Evolutionary conservation across 2,888 invertebrate genomes (phyloP).

Genomic region (Pinctada fucata): DNA sequence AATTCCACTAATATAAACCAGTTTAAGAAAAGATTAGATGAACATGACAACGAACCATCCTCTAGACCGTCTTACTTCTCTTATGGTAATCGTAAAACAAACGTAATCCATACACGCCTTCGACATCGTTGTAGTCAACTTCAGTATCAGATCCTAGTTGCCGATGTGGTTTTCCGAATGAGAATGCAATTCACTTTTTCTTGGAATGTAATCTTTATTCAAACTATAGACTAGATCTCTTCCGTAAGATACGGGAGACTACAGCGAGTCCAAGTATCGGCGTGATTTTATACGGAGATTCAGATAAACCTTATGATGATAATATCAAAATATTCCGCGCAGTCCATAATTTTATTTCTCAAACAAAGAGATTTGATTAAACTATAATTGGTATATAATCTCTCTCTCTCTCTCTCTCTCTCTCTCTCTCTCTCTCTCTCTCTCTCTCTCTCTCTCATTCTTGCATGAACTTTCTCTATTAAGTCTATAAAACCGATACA

Average conservation of each 20-base stretch:
- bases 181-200: not conserved
- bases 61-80: not conserved
- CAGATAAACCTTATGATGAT: not conserved
- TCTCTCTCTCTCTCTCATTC: constrained; percentile 1
- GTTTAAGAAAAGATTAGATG: not conserved
- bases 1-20: not conserved
- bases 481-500: too few relatives aligned
- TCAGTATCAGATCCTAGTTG: not conserved
- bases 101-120: constrained; percentile 10
- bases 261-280: not conserved
- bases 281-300: not conserved
- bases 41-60: not conserved
- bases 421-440: constrained; percentile 2
- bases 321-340: too few relatives aligned
- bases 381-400: too few relatives aligned
- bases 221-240: too few relatives aligned
- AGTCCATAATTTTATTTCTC: too few relatives aligned
- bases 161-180: not conserved
- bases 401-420: not conserved
- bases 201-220: too few relatives aligned
- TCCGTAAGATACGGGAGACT: too few relatives aligned
- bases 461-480: too few relatives aligned
- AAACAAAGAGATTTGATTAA: too few relatives aligned
- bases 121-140: constrained; percentile 10
- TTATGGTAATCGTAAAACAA: not conserved